Percentiles rank a stretch among this genome's conserved stretches.
These are phyloP conservation scores for Unio delphinus DNA, from an alignment of 2,888 invertebrate species.

Conservation along the genomic window DNA sequence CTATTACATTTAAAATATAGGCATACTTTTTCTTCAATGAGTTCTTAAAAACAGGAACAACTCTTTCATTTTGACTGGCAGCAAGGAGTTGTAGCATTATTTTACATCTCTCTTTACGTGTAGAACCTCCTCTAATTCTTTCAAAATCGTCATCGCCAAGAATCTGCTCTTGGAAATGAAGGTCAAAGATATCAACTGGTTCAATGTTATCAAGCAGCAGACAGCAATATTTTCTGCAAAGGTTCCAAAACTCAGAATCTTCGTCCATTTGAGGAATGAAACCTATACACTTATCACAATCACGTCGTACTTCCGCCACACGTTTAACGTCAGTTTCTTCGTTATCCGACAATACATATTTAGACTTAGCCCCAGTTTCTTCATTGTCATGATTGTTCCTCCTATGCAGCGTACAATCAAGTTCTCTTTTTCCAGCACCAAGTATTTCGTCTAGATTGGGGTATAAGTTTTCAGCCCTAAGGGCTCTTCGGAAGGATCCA, in stretches of 20 bases:
- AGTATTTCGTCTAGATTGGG: constrained; percentile 14
- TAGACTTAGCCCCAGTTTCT: constrained; percentile 10
- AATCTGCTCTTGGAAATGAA: constrained; percentile 29
- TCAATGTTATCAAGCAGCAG: constrained; percentile 34
- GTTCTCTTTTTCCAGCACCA: background rate
- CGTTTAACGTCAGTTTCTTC: constrained; percentile 9
- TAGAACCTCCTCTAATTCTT: constrained; percentile 10
- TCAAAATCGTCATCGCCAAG: constrained; percentile 30
- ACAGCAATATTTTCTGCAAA: constrained; percentile 23
- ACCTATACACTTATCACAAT: too few relatives aligned
- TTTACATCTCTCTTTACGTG: constrained; percentile 33
- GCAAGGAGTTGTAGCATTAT: constrained; percentile 15
- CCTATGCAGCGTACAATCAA: background rate
- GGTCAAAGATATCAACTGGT: constrained; percentile 32
- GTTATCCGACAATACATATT: constrained; percentile 11
- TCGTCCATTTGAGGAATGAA: too few relatives aligned
- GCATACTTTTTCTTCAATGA: constrained; percentile 32
- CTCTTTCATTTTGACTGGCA: background rate
- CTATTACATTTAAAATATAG: constrained; percentile 19
- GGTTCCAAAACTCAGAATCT: constrained; percentile 2
- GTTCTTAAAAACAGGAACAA: constrained; percentile 7
- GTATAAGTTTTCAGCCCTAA: constrained; percentile 13
- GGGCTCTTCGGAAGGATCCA: constrained; percentile 30
- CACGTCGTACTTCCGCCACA: background rate
- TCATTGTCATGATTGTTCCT: background rate